Conservation (phyloP, 2,113 vertebrate species). For the Smithornis capensis region DNA sequence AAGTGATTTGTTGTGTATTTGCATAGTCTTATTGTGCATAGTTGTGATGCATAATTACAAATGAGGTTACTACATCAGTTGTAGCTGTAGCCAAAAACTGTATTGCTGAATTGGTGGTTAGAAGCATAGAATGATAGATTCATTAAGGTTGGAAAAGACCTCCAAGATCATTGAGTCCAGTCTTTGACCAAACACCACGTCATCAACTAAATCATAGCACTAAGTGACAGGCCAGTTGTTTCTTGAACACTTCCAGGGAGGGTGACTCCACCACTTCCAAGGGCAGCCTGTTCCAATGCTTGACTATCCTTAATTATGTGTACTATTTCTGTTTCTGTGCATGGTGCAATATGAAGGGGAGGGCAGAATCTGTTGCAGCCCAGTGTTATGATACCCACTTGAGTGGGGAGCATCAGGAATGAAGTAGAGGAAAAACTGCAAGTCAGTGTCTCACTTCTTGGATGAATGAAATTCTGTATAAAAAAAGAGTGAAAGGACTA, state of each 20-base stretch:
- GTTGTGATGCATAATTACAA: neutral
- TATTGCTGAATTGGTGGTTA: neutral
- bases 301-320: neutral
- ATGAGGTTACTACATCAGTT: neutral
- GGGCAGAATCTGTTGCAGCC: neutral
- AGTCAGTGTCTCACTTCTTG: neutral
- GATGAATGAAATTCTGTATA: neutral
- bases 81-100: neutral
- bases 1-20: neutral
- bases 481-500: neutral
- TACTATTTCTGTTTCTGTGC: neutral
- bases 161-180: neutral
- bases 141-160: neutral
- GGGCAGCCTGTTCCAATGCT: neutral
- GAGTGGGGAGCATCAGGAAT: neutral
- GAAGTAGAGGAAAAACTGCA: neutral
- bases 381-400: neutral
- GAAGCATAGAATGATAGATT: too few species aligned
- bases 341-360: neutral
- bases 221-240: neutral
- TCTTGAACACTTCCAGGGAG: neutral
- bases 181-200: neutral
- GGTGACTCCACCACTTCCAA: rapidly evolving
- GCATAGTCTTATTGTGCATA: rapidly evolving
- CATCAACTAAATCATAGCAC: neutral